Evolutionary conservation across 1,140 invertebrate species (phyloP).

Genomic region (Microplitis mediator): DNA sequence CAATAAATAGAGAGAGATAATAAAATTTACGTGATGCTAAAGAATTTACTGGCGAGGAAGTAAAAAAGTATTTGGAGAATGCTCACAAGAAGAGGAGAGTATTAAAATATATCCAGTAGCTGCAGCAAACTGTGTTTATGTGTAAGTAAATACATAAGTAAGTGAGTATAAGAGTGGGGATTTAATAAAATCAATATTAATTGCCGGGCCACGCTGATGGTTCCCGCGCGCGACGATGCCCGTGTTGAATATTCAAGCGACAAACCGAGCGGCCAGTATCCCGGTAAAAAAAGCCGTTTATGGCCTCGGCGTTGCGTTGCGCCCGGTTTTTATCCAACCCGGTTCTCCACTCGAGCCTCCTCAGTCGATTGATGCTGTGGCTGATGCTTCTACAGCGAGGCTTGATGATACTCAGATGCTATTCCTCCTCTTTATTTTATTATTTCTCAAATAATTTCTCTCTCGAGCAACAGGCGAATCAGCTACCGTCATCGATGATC

Average conservation of each 20-base stretch:
- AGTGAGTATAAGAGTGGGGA: slow-evolving; percentile 21
- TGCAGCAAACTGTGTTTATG: neutral
- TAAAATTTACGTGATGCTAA: too few species aligned
- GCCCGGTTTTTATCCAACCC: slow-evolving; percentile 45
- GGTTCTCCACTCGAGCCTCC: neutral
- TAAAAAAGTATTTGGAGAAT: too few species aligned
- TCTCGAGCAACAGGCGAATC: neutral
- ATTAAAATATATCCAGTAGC: too few species aligned
- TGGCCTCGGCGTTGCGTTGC: slow-evolving; percentile 44
- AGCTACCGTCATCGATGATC: slow-evolving; percentile 29
- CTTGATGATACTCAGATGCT: neutral
- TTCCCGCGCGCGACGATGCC: slow-evolving; percentile 1
- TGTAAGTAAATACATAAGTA: neutral
- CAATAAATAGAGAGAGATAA: too few species aligned
- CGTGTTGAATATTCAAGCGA: slow-evolving; percentile 58
- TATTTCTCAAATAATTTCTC: neutral
- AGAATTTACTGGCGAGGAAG: too few species aligned
- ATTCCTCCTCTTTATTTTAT: neutral
- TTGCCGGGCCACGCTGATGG: slow-evolving; percentile 40
- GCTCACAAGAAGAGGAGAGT: too few species aligned
- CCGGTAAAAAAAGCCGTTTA: slow-evolving; percentile 54
- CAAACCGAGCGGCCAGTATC: slow-evolving; percentile 23
- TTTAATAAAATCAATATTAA: slow-evolving; percentile 61
- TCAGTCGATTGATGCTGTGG: neutral
- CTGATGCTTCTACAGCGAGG: too few species aligned